Evolutionary conservation across 2,888 invertebrate genomes (phyloP), one percentile per base, ranked within the genome.

Genomic region (Ferrisia virgata): DNA sequence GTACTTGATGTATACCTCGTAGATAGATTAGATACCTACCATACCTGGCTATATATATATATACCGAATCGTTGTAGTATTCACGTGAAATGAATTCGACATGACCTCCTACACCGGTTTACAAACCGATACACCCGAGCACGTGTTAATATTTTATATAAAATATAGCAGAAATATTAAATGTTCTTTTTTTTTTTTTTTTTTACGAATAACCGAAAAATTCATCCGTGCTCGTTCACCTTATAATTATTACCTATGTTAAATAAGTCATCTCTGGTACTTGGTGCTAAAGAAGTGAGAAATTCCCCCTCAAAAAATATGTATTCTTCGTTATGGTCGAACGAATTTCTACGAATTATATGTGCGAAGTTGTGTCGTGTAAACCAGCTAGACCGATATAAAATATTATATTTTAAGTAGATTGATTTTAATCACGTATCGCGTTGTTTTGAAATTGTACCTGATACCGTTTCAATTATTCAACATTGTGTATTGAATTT

Each of bases 31-130:
- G n/a, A n/a, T n/a, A n/a, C n/a, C n/a, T n/a, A n/a, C n/a, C n/a
- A n/a, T n/a, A n/a, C n/a, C n/a, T n/a, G n/a, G n/a, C n/a, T n/a
- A n/a, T n/a, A n/a, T n/a, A n/a, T n/a, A n/a, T n/a, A n/a, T n/a
- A n/a, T n/a, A n/a, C n/a, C n/a, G n/a, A n/a, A n/a, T n/a, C n/a
- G 39, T 39, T 39, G 11, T 39, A 39, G 39, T n/a, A 47, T 47
- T 47, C 18, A 18, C 58, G 13, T 25, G 28, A 64, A 64, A 18
- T 47, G 18, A 28, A 64, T 64, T 64, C 25, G 58, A 64, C 58
- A 64, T 64, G 58, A 64, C 58, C 58, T 64, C 58, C 58, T 64
- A 64, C 58, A 64, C 58, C 58, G 58, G 58, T 64, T 64, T 64
- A 25, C 25, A 25, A 47, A 18, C 47, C 47, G 4, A 47, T 47